phyloP scores from a whole-genome alignment of 2,888 invertebrate genomes.

The Trachelus iudaicus region DNA sequence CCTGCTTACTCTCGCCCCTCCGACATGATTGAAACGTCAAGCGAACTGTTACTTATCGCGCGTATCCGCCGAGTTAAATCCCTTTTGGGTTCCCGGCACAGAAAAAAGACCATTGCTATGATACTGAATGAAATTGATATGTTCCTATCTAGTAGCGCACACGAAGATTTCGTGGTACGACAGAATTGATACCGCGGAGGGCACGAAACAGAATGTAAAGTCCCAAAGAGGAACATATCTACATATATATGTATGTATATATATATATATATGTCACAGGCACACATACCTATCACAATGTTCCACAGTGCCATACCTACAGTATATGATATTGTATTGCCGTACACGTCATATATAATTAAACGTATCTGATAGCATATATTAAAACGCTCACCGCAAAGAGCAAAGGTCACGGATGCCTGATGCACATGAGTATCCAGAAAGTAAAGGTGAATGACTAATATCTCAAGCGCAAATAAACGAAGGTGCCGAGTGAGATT shows the following conservation, averaged over 20 bases:
- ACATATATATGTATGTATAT: no score
- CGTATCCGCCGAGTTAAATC: conserved; percentile 11
- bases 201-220: background rate
- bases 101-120: background rate
- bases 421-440: background rate
- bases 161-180: background rate
- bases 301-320: background rate
- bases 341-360: background rate
- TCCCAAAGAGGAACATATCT: background rate
- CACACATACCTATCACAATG: no score
- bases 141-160: background rate
- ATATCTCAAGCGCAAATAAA: background rate
- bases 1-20: conserved; percentile 5
- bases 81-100: background rate
- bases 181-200: background rate
- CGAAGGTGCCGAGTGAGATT: background rate
- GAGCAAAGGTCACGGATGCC: background rate
- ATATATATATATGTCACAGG: no score
- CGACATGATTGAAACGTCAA: conserved; percentile 5
- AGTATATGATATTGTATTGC: background rate
- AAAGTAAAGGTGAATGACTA: background rate
- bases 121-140: background rate
- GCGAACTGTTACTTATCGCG: conserved; percentile 27
- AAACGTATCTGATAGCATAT: background rate
- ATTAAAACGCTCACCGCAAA: background rate